Conservation (phyloP, 1,140 invertebrate species). For the Heliconius eleuchia region DNA sequence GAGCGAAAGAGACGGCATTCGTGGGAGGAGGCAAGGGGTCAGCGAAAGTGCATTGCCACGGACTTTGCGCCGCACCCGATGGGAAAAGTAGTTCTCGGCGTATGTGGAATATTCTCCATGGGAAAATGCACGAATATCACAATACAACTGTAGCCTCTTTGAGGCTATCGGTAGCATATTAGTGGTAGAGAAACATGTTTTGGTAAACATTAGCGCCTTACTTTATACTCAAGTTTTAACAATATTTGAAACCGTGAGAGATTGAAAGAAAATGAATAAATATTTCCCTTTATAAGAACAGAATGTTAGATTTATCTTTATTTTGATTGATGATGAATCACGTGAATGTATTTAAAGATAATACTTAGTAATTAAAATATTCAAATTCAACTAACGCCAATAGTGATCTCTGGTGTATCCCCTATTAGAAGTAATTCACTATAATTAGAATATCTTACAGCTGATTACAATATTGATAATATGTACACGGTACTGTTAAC, state of each 20-base stretch:
- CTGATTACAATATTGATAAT: background rate
- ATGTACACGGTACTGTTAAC: background rate
- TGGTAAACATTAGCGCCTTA: background rate
- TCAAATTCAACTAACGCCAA: background rate
- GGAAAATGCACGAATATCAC: conserved; percentile 52
- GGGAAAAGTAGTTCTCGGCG: conserved; percentile 71
- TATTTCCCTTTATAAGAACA: too few relatives aligned
- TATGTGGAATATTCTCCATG: conserved; percentile 67
- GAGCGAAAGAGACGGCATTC: conserved; percentile 60
- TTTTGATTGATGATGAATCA: too few relatives aligned
- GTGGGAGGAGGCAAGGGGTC: conserved; percentile 76
- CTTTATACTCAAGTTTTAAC: background rate
- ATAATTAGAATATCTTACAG: background rate
- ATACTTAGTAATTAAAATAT: background rate
- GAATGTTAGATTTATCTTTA: too few relatives aligned
- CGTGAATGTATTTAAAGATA: too few relatives aligned
- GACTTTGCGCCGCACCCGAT: conserved; percentile 71
- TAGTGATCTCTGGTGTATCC: background rate
- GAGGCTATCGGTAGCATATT: conserved; percentile 1
- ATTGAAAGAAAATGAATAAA: too few relatives aligned
- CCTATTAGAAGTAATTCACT: background rate
- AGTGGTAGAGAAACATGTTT: background rate
- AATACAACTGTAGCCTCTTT: conserved; percentile 17
- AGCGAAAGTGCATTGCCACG: conserved; percentile 80
- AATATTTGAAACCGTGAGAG: background rate